Evolutionary conservation across 2,888 invertebrate species (phyloP).

Genomic region (Notocelia uddmanniana): DNA sequence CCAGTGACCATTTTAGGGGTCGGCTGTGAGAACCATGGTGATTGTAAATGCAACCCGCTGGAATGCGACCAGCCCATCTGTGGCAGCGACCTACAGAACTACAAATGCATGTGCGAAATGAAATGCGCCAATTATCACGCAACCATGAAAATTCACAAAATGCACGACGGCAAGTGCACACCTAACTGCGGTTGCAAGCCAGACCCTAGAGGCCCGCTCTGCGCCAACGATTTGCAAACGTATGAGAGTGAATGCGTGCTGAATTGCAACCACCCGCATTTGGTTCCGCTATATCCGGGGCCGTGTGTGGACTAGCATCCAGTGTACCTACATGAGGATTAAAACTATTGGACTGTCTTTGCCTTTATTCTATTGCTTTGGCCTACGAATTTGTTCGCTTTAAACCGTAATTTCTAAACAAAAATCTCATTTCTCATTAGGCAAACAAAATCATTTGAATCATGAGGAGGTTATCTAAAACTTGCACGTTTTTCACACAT

Average conservation of each 20-base stretch:
- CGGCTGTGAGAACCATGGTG: background rate
- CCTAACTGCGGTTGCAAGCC: constrained; percentile 12
- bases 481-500: too few species aligned
- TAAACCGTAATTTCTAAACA: too few species aligned
- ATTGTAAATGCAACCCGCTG: constrained; percentile 12
- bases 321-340: background rate
- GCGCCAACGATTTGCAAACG: constrained; percentile 15
- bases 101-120: constrained; percentile 12
- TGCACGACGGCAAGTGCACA: background rate
- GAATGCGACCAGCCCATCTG: constrained; percentile 13
- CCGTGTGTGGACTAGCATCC: background rate
- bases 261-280: constrained; percentile 15
- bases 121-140: background rate
- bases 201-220: background rate
- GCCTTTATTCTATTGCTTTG: too few species aligned
- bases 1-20: constrained; percentile 16
- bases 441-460: too few species aligned
- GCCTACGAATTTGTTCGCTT: too few species aligned
- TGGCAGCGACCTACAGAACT: constrained; percentile 11
- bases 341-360: background rate
- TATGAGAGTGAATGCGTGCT: constrained; percentile 11
- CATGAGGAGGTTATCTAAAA: too few species aligned
- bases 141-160: background rate
- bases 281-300: constrained; percentile 10
- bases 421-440: too few species aligned